Percentiles rank a stretch among this genome's conserved stretches.
Conservation (phyloP, 2,888 invertebrate genomes). For the Laspeyria flexula region DNA sequence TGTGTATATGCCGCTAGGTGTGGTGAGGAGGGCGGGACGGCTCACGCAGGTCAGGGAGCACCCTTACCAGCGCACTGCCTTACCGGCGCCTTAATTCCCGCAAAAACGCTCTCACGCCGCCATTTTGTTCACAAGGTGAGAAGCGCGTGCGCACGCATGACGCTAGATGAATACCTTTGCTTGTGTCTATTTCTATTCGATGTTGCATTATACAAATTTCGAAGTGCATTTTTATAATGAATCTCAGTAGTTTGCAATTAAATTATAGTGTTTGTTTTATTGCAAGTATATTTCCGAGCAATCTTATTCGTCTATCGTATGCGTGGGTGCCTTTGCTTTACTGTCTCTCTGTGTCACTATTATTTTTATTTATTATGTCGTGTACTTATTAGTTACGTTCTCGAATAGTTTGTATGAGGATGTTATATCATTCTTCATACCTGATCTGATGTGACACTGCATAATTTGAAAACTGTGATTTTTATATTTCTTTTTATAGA, state of each 20-base stretch:
- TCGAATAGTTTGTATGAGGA: constrained; percentile 69
- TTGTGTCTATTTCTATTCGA: constrained; percentile 39
- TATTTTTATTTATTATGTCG: constrained; percentile 73
- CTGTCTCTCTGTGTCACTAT: constrained; percentile 81
- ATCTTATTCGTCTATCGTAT: constrained; percentile 68
- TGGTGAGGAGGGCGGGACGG: constrained; percentile 94
- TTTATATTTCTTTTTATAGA: constrained; percentile 81
- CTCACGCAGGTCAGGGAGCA: constrained; percentile 97
- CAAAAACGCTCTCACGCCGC: constrained; percentile 82
- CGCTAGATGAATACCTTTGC: constrained; percentile 70
- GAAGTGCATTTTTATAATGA: constrained; percentile 31
- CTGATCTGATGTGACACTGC: constrained; percentile 83
- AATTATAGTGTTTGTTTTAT: constrained; percentile 31
- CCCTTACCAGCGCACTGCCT: constrained; percentile 96
- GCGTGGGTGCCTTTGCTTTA: constrained; percentile 79
- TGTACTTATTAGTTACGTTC: constrained; percentile 84
- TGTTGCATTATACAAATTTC: constrained; percentile 35
- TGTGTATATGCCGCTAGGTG: constrained; percentile 88
- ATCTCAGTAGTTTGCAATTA: constrained; percentile 27
- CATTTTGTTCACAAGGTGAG: constrained; percentile 86
- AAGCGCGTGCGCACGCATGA: constrained; percentile 76
- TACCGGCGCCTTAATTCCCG: constrained; percentile 90
- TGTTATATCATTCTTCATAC: constrained; percentile 76
- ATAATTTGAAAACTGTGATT: constrained; percentile 86
- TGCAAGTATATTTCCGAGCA: constrained; percentile 48